Evolutionary conservation across 64 coral and sea anemone species (phyloP), one percentile per base, ranked within the genome.

Genomic region (Catalaphyllia jardinei): DNA sequence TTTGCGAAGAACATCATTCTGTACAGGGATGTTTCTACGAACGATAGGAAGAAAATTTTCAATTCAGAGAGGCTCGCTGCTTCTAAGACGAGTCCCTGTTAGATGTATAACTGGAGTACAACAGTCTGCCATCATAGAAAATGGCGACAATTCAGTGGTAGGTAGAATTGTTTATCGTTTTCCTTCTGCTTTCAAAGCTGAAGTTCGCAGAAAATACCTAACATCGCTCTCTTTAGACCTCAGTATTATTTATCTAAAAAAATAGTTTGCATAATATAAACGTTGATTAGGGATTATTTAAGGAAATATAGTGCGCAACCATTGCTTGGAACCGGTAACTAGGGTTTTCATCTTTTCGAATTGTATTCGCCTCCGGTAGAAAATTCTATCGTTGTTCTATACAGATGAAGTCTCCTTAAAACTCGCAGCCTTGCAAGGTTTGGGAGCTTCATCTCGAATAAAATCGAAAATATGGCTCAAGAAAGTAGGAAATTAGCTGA

Each of bases 61-160:
- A 39, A 50, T 69, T 71, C 81, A 85, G 35, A 25, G 63, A 71
- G 63, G 81, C 42, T 64, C 64, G n/a, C 31, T 71, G 63, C 81
- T 85, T 22, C 81, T 85, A 17, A 24, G 81, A 11, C 81, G 81
- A 15, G 62, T 85, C 4, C 62, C 81, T 18, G 19, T 71, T 16
- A 35, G 81, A 46, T 39, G 62, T 71, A 63, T 28, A 71, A 27
- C 63, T 42, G 63, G 63, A 27, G 33, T 42, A 50, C 2, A 50
- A 4, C 62, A 29, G 46, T 22, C 31, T 22, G 81, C 67, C 19
- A 35, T 69, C 12, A 24, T 51, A 71, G 81, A 85, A 85, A 85
- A 85, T 71, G 81, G 81, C 81, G 81, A 85, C 62, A 85, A n/a
- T 60, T 39, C 61, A 25, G 60, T 83, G 81, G 79, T 81, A 81